Conservation (phyloP, 2,113 vertebrate genomes). For the Motacilla tschutschensis region DNA sequence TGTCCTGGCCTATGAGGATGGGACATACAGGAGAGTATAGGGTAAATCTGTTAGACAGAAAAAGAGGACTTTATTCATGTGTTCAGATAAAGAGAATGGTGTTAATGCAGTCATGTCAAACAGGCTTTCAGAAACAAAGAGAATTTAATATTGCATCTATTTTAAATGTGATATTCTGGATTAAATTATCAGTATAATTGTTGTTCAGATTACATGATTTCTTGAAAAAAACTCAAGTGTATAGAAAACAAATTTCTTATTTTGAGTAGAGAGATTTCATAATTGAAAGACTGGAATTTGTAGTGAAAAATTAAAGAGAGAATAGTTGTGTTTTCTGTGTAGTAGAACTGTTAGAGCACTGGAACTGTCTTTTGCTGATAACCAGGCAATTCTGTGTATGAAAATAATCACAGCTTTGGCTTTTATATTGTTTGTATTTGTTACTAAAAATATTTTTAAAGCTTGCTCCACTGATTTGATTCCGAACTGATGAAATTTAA, state of each 20-base stretch:
- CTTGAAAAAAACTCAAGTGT: neutral
- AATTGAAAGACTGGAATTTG: neutral
- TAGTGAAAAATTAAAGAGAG: neutral
- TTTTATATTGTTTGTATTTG: neutral
- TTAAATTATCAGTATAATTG: neutral
- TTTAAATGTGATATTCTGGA: neutral
- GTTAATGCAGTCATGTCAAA: neutral
- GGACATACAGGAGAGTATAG: neutral
- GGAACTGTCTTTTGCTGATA: neutral
- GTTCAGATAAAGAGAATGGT: neutral
- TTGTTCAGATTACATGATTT: neutral
- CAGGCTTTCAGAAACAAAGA: neutral
- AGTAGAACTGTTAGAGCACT: neutral
- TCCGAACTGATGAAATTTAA: neutral
- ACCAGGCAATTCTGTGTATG: neutral
- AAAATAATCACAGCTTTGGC: neutral
- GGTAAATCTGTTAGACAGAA: neutral
- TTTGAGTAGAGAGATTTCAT: neutral
- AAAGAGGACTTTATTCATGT: neutral
- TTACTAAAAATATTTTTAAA: neutral
- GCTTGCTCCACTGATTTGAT: neutral
- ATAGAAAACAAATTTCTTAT: neutral
- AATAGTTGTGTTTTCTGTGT: neutral
- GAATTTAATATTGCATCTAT: neutral
- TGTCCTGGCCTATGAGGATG: neutral